These are phyloP conservation scores for Lordiphosa stackelbergi DNA, from an alignment of 1,140 invertebrate species.

Conservation along the genomic window DNA sequence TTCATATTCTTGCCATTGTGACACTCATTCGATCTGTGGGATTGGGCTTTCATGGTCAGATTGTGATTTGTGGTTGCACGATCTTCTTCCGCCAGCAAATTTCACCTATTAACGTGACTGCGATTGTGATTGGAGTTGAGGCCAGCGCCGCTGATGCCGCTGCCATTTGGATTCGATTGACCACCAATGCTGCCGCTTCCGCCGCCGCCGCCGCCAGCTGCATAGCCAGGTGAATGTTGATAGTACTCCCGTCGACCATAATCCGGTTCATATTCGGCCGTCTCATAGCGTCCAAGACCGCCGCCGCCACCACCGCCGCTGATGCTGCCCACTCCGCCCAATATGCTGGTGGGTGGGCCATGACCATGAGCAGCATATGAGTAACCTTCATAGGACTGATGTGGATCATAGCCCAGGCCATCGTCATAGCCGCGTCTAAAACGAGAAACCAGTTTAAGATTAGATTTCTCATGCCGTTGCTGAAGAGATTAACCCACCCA, in stretches of 20 bases:
- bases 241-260: constrained; percentile 70
- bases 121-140: constrained; percentile 74
- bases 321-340: constrained; percentile 45
- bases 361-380: constrained; percentile 60
- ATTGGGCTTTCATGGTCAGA: constrained; percentile 46
- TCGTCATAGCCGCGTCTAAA: constrained; percentile 72
- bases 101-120: constrained; percentile 76
- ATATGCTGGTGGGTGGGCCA: constrained; percentile 45
- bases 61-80: constrained; percentile 44
- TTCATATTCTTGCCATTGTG: constrained; percentile 27
- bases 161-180: constrained; percentile 59
- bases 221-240: constrained; percentile 68
- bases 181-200: constrained; percentile 20
- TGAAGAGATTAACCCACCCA: constrained; percentile 76
- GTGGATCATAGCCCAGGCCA: constrained; percentile 59
- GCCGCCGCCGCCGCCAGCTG: constrained; percentile 15
- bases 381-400: constrained; percentile 65
- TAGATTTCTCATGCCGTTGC: background rate
- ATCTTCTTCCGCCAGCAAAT: constrained; percentile 54
- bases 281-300: constrained; percentile 49
- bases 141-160: constrained; percentile 24
- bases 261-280: constrained; percentile 66
- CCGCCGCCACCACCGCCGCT: constrained; percentile 43
- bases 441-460: background rate
- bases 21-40: constrained; percentile 29